These are phyloP conservation scores for Sphaerophoria rueppellii DNA, from an alignment of 2,888 invertebrate species.

Conservation along the genomic window DNA sequence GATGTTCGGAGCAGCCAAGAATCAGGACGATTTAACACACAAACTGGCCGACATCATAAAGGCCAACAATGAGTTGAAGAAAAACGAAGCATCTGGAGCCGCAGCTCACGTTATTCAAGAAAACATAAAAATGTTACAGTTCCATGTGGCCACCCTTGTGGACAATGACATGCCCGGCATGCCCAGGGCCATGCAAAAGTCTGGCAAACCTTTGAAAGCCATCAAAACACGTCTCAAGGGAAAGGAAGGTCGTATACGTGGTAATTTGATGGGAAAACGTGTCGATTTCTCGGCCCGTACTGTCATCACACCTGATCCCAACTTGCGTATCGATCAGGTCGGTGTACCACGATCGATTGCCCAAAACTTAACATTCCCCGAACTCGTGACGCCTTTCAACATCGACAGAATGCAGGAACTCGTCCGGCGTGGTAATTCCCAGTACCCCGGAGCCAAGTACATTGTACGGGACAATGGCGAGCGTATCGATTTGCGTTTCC, in stretches of 20 bases:
- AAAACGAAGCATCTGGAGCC: constrained; percentile 98
- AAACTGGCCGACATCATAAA: constrained; percentile 99
- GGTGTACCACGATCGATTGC: constrained; percentile 99
- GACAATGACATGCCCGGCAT: constrained; percentile 99
- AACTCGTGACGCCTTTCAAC: constrained; percentile 99
- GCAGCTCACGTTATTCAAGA: constrained; percentile 98
- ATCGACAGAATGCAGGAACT: constrained; percentile 95
- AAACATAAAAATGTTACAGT: constrained; percentile 98
- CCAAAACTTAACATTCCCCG: constrained; percentile 99
- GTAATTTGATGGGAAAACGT: constrained; percentile 99
- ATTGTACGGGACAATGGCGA: constrained; percentile 99
- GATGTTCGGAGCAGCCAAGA: constrained; percentile 98
- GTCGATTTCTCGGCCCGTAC: constrained; percentile 99
- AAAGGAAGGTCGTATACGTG: constrained; percentile 99
- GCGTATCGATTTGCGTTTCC: constrained; percentile 98
- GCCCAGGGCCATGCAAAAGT: constrained; percentile 99
- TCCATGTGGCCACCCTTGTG: constrained; percentile 98
- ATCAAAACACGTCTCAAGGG: constrained; percentile 98
- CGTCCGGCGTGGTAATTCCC: constrained; percentile 97
- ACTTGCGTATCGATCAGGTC: constrained; percentile 96
- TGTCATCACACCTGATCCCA: constrained; percentile 98
- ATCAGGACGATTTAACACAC: constrained; percentile 99
- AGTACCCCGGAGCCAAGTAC: constrained; percentile 99
- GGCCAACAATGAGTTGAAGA: constrained; percentile 96
- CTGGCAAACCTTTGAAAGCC: constrained; percentile 98